A percentile compares a stretch with the other conserved stretches of the same genome.
Evolutionary conservation across 2,888 invertebrate genomes (phyloP).

Genomic region (Labia minor): DNA sequence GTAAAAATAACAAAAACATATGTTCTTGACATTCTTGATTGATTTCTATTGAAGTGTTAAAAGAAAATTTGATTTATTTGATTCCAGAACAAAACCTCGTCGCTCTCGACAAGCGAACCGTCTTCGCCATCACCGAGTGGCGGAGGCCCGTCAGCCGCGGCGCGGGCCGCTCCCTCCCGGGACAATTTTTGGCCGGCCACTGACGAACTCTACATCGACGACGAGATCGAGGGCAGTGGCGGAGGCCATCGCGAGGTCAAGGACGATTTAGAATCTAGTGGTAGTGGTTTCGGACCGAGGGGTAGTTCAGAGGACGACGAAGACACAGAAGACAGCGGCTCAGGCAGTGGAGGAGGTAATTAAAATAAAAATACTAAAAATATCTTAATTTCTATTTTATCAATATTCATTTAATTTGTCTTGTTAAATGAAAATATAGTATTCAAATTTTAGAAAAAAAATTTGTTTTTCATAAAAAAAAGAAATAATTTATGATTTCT

Average conservation of each 20-base stretch:
- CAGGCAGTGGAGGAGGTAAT: constrained; percentile 21
- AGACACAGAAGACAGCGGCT: constrained; percentile 58
- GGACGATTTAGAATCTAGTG: constrained; percentile 71
- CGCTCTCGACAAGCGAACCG: not conserved
- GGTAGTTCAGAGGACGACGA: constrained; percentile 18
- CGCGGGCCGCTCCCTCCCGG: constrained; percentile 35
- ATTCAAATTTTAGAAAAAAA: no score
- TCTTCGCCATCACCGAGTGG: not conserved
- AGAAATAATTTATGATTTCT: no score
- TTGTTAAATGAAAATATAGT: no score
- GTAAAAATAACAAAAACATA: no score
- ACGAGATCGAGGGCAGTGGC: constrained; percentile 60
- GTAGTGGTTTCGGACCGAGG: constrained; percentile 66
- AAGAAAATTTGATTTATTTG: no score
- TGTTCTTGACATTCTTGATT: no score
- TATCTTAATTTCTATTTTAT: no score
- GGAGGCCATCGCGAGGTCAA: constrained; percentile 53
- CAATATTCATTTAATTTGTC: no score
- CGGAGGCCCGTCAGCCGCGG: constrained; percentile 22
- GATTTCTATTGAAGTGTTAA: no score
- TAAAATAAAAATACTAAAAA: no score
- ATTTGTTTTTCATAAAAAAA: no score
- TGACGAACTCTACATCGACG: constrained; percentile 64
- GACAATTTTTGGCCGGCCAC: constrained; percentile 40
- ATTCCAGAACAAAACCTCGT: no score